Percentiles rank a stretch among this genome's conserved stretches.
phyloP scores from a whole-genome alignment of 2,888 invertebrate species.

The Nematopogon swammerdamellus region DNA sequence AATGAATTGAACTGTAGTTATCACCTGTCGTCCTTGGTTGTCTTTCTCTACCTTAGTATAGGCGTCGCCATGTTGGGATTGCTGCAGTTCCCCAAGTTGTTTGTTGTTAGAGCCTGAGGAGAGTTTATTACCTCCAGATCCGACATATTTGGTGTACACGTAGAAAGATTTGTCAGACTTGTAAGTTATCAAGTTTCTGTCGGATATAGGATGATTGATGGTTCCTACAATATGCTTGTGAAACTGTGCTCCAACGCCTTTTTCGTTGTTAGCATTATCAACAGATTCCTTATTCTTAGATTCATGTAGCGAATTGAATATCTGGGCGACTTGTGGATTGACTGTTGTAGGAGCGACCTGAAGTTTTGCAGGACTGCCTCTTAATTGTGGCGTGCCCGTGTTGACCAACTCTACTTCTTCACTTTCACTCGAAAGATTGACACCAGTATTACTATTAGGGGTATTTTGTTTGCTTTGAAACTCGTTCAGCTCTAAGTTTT shows the following conservation, averaged over 20 bases:
- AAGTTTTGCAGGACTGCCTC: slow-evolving; percentile 20
- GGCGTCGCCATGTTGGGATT: slow-evolving; percentile 15
- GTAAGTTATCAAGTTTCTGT: slow-evolving; percentile 36
- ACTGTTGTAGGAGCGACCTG: slow-evolving; percentile 22
- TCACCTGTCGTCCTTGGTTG: slow-evolving; percentile 17
- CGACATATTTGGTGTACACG: slow-evolving; percentile 30
- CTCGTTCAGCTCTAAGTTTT: slow-evolving; percentile 15
- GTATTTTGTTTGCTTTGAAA: slow-evolving; percentile 11
- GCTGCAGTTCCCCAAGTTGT: slow-evolving; percentile 7
- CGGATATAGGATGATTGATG: slow-evolving; percentile 36
- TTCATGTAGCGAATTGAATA: slow-evolving; percentile 15
- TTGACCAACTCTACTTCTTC: slow-evolving; percentile 29
- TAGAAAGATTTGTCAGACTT: slow-evolving; percentile 43
- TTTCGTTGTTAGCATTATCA: slow-evolving; percentile 18
- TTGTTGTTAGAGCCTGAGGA: slow-evolving; percentile 13
- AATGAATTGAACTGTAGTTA: slow-evolving; percentile 29
- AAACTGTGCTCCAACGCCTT: slow-evolving; percentile 39
- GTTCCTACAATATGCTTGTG: slow-evolving; percentile 40
- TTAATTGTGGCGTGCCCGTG: slow-evolving; percentile 14
- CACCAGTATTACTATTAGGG: slow-evolving; percentile 12
- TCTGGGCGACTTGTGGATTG: slow-evolving; percentile 21
- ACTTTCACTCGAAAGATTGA: slow-evolving; percentile 17
- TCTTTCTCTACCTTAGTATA: slow-evolving; percentile 10
- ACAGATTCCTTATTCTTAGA: slow-evolving; percentile 15
- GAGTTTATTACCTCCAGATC: slow-evolving; percentile 10